phyloP scores from a whole-genome alignment of 2,113 vertebrate genomes.

The Typhlomys cinereus region DNA sequence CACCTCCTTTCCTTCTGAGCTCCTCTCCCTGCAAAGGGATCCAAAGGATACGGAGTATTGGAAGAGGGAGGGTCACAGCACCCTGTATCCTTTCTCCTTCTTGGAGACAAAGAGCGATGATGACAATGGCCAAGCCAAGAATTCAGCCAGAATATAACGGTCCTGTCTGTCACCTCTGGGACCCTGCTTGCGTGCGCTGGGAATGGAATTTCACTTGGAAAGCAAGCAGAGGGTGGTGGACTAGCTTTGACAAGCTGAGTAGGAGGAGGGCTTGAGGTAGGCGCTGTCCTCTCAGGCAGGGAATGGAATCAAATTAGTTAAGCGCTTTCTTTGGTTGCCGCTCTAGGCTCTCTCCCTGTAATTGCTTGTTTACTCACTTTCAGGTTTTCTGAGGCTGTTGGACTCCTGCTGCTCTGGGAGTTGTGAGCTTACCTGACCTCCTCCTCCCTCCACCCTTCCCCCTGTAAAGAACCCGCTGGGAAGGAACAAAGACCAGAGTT shows the following conservation, averaged over 20 bases:
- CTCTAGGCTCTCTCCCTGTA: conserved; percentile 44
- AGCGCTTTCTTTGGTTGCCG: conserved; percentile 30
- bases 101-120: background rate
- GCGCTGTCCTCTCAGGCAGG: conserved; percentile 17
- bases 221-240: background rate
- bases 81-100: fast-evolving
- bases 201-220: conserved; percentile 49
- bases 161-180: fast-evolving
- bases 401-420: conserved; percentile 62
- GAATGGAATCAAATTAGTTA: conserved; percentile 50
- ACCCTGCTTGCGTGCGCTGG: fast-evolving
- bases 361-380: conserved; percentile 72
- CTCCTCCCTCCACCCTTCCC: conserved; percentile 43
- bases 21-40: background rate
- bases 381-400: conserved; percentile 49
- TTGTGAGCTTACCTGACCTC: conserved; percentile 30
- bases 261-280: background rate
- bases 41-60: background rate
- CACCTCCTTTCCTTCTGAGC: conserved; percentile 21
- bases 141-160: background rate
- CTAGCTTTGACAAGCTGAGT: background rate
- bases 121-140: conserved; percentile 33
- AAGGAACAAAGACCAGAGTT: conserved; percentile 73
- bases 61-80: background rate
- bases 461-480: conserved; percentile 54